Conservation (phyloP, 1,140 invertebrate genomes). For the Caenorhabditis briggsae region DNA sequence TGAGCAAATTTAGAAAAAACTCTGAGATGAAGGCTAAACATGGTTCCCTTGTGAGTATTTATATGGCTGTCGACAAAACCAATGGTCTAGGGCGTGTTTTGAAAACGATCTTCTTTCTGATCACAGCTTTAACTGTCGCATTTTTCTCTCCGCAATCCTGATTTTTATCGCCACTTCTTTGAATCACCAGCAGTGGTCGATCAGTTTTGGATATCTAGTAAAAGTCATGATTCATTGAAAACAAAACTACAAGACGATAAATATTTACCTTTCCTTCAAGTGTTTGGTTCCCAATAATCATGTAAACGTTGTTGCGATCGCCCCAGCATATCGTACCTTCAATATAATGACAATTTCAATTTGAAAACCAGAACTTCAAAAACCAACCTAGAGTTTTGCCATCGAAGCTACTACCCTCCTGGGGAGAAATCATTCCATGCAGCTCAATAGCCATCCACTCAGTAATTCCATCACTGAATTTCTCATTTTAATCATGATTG, state of each 20-base stretch:
- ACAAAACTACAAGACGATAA: background rate
- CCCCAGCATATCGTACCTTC: constrained; percentile 40
- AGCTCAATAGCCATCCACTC: constrained; percentile 45
- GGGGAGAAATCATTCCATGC: constrained; percentile 24
- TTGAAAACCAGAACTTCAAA: background rate
- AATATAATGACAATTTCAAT: background rate
- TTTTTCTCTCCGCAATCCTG: background rate
- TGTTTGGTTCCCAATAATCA: constrained; percentile 43
- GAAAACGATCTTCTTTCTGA: constrained; percentile 42
- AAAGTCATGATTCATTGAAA: background rate
- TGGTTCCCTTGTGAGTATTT: too few species aligned
- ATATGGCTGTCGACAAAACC: background rate
- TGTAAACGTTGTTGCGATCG: constrained; percentile 32
- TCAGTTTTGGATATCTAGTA: constrained; percentile 34
- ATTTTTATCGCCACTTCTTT: background rate
- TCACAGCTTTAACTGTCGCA: background rate
- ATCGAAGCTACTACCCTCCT: constrained; percentile 1
- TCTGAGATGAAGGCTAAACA: too few species aligned
- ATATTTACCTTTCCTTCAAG: constrained; percentile 55
- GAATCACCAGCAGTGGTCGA: constrained; percentile 19
- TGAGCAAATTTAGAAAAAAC: too few species aligned
- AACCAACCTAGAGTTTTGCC: constrained; percentile 14
- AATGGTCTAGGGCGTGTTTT: constrained; percentile 26
- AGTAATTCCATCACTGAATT: background rate
- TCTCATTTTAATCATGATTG: background rate